Conservation (phyloP, 2,113 vertebrate species). For the Ochotona curzoniae region DNA sequence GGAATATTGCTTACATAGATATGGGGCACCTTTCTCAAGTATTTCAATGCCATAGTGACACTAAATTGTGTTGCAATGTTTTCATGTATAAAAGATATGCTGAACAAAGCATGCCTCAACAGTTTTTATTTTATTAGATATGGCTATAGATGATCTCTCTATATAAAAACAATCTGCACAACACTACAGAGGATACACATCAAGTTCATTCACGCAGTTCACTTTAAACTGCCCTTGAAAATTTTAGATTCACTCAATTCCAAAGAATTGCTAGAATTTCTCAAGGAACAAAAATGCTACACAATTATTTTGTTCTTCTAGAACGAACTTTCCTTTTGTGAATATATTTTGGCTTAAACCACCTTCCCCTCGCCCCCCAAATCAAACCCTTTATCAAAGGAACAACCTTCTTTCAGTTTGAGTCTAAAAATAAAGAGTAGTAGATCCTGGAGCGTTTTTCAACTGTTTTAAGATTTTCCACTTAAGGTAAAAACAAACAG, state of each 20-base stretch:
- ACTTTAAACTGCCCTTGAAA: slow-evolving; percentile 67
- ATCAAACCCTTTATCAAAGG: slow-evolving; percentile 44
- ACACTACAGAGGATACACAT: slow-evolving; percentile 70
- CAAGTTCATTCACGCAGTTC: slow-evolving; percentile 76
- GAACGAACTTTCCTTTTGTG: slow-evolving; percentile 31
- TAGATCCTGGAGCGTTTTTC: slow-evolving; percentile 21
- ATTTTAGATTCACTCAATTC: slow-evolving; percentile 74
- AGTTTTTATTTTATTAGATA: slow-evolving; percentile 72
- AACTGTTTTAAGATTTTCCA: slow-evolving; percentile 38
- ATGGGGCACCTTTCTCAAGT: slow-evolving; percentile 69
- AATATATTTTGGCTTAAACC: not conserved
- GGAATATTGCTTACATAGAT: slow-evolving; percentile 78
- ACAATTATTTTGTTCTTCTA: slow-evolving; percentile 18
- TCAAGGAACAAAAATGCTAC: slow-evolving; percentile 19
- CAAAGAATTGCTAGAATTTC: slow-evolving; percentile 54
- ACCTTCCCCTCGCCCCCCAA: not conserved
- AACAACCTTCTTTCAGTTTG: not conserved
- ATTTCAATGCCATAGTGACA: slow-evolving; percentile 65
- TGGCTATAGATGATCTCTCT: slow-evolving; percentile 65
- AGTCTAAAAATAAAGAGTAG: slow-evolving; percentile 45
- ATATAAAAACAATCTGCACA: slow-evolving; percentile 69
- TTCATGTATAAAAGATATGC: slow-evolving; percentile 82
- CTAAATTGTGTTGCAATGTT: slow-evolving; percentile 58
- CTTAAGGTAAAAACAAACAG: not conserved
- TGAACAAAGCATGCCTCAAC: slow-evolving; percentile 76